A percentile compares a stretch with the other conserved stretches of the same genome.
These are phyloP conservation scores for Hydrochoerus hydrochaeris DNA, from an alignment of 2,113 vertebrate species.

Conservation along the genomic window DNA sequence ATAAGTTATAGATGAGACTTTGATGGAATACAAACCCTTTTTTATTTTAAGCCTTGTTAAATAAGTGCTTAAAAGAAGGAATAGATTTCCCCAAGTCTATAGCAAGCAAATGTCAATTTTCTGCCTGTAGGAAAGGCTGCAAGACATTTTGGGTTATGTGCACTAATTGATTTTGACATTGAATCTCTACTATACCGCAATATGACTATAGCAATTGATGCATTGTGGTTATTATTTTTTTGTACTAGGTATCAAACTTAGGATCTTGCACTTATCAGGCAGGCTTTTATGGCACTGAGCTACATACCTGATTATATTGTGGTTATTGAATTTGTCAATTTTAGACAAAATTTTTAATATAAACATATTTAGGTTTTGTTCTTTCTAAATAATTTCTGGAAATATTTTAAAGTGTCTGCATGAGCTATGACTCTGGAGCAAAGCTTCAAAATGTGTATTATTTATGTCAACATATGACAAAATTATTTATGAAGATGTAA, in stretches of 20 bases:
- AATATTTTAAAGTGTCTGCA: neutral
- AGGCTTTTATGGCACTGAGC: no score
- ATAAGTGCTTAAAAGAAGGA: neutral
- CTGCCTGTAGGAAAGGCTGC: neutral
- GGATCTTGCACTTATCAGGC: no score
- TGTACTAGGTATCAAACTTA: no score
- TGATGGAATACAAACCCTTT: neutral
- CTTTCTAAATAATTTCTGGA: neutral
- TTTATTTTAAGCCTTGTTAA: neutral
- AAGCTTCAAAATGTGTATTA: neutral
- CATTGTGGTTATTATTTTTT: neutral
- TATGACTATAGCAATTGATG: neutral
- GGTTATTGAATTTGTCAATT: neutral
- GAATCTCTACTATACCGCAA: neutral
- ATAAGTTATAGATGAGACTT: neutral
- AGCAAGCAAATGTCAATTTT: neutral
- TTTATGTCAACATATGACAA: neutral
- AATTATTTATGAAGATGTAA: conserved; percentile 47
- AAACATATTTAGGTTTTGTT: neutral
- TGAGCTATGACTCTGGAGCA: neutral
- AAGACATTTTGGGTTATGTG: neutral
- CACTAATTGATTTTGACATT: neutral
- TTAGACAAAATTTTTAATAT: conserved; percentile 33
- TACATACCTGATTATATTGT: neutral
- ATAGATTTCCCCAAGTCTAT: neutral